A percentile compares a stretch with the other conserved stretches of the same genome.
Conservation (phyloP, 2,113 vertebrate species). For the Ploceus nigricollis region DNA sequence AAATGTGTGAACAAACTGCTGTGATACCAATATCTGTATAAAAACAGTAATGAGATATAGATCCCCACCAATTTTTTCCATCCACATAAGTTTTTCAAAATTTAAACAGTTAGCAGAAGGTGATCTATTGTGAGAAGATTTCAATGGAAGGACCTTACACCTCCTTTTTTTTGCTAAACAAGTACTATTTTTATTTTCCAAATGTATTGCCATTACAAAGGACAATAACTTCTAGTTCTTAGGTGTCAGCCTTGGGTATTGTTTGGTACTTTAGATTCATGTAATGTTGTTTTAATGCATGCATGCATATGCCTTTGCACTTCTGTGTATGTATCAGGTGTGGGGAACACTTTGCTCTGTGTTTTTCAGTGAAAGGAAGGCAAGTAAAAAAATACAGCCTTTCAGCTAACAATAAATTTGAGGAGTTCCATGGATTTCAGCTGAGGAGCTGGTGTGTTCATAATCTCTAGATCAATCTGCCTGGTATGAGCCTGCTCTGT, state of each 20-base stretch:
- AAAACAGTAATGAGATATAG: background rate
- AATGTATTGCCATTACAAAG: background rate
- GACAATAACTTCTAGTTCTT: background rate
- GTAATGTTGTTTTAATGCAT: background rate
- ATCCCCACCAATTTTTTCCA: background rate
- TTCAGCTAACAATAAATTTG: background rate
- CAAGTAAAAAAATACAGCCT: background rate
- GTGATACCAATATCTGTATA: background rate
- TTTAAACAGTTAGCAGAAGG: background rate
- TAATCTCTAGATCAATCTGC: background rate
- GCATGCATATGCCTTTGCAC: background rate
- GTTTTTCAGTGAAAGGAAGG: background rate
- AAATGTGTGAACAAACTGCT: background rate
- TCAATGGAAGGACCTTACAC: background rate
- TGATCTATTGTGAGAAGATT: background rate
- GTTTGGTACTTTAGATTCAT: background rate
- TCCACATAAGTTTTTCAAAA: background rate
- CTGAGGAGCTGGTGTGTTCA: background rate
- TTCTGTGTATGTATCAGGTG: accelerated
- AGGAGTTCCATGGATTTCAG: background rate
- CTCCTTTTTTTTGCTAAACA: background rate
- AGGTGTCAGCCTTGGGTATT: background rate
- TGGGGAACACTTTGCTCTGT: background rate
- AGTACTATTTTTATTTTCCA: background rate
- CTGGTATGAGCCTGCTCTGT: background rate